Conservation (phyloP, 2,888 invertebrate genomes). For the Megastigmus dorsalis region DNA sequence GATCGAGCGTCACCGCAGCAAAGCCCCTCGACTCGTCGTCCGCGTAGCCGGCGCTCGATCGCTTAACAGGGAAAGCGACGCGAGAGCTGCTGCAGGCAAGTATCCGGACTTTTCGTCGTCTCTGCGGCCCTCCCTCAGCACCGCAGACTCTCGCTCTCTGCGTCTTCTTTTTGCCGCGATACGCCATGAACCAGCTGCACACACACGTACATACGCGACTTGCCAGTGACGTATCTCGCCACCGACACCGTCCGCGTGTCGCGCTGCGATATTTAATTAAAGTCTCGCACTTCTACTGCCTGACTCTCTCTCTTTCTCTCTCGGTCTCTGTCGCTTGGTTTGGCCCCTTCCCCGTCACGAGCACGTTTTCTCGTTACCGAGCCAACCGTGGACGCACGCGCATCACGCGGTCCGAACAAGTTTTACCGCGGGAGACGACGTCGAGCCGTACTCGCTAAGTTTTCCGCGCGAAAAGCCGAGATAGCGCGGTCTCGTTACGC, state of each 20-base stretch:
- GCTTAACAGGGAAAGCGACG: background rate
- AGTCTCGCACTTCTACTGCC: too few relatives aligned
- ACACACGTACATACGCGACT: too few relatives aligned
- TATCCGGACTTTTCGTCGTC: slow-evolving; percentile 7
- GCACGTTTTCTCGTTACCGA: slow-evolving; percentile 3
- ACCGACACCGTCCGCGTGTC: too few relatives aligned
- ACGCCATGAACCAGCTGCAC: background rate
- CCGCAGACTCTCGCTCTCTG: background rate
- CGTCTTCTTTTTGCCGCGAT: background rate
- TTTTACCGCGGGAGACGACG: too few relatives aligned
- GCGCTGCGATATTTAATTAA: slow-evolving; percentile 10
- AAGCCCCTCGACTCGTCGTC: background rate
- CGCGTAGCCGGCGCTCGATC: background rate
- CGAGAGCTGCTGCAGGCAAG: background rate
- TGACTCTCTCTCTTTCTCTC: too few relatives aligned
- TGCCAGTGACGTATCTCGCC: background rate
- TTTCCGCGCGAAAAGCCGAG: background rate
- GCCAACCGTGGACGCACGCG: too few relatives aligned
- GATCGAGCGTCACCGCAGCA: too few relatives aligned
- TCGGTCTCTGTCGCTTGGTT: too few relatives aligned
- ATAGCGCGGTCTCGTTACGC: background rate
- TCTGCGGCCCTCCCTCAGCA: background rate
- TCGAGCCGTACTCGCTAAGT: too few relatives aligned
- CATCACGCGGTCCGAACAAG: too few relatives aligned
- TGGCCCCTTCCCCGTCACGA: background rate